Base-by-base conservation (phyloP, 2,113 vertebrate species). In the Lagopus leucura region DNA sequence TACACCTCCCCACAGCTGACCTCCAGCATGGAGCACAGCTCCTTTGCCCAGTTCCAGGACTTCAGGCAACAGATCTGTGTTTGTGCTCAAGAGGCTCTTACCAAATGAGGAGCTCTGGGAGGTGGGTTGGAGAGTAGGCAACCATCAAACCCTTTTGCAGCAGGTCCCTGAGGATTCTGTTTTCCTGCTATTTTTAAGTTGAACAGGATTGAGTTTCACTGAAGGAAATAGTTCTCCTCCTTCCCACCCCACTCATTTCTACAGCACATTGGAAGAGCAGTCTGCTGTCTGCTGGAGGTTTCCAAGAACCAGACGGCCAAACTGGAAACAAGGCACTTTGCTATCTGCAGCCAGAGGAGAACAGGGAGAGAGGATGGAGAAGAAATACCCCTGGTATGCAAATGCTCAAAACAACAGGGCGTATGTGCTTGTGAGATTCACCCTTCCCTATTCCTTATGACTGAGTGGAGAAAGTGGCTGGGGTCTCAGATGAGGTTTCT, bases 171-270 rank as follows among this genome's bases (percentile, higher is more conserved):
- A 95, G 95, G 95, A 95, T 92, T 95, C 89, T 91, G 93, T 94
- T 97, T 92, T 96, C 97, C 96, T 97, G 90, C 97, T 96, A 94
- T 98, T 97, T 96, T 95, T 96, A 96, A 97, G 97, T 96, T 95
- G 96, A 96, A 96, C 92, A 92, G 90, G 97, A 96, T 98, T 66
- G 75, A 96, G 92, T 98, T 98, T 98, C 97, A 96, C 92, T 94
- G 97, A 96, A 98, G 98, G 97, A 98, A 98, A 97, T 97, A 97
- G 97, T 97, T 97, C 94, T 95, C 60, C 88, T 97, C 94, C 86
- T 96, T 88, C 88, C 94, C 77, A 79, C 63, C 63, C 77, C 75
- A 88, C 66, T 27, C 86, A 85, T 95, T 94, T 73, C 77, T 88
- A 15, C 52, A 60, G 96, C 84, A 91, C 83, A 60, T 87, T 77